Evolutionary conservation across 2,113 vertebrate genomes (phyloP), one percentile per base, ranked within the genome.

Genomic region (Motacilla alba): DNA sequence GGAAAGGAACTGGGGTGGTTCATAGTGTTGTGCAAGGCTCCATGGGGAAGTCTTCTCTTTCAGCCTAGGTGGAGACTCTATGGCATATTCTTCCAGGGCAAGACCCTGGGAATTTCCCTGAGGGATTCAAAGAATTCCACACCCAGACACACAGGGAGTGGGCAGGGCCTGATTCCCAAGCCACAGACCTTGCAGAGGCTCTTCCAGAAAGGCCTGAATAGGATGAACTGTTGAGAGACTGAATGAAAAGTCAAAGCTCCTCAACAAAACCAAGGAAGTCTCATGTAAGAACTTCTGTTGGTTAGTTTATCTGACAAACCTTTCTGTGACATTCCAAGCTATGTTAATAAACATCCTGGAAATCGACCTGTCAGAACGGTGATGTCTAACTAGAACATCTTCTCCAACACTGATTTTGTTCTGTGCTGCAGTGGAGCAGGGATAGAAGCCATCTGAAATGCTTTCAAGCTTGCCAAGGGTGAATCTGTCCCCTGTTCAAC

Each of bases 171-270:
- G 39, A 35, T 8, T 27, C 50, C n/a, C 33, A 13, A 12, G 23
- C 5, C 35, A 63, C 47, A 23, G 50, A 6, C 10, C 2, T 5
- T 0, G 0, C 37, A 80, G 24, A 41, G 30, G 6, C 1, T 52
- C 67, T 14, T 46, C 63, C 68, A 83, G 87, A 66, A 81, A 64
- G 3, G 7, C 49, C 58, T 35, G 18, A 37, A 39, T 4, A 6
- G 9, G 31, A 24, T 15, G 33, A 84, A 20, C 4, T 60, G 39
- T 12, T 28, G 44, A 87, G 39, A 75, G 19, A 41, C 49, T 49
- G 53, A 78, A 72, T 2, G 15, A 85, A 58, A 12, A 60, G 41
- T 21, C 23, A 59, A 67, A 72, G 49, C 39, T 15, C 1, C 39
- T 87, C 43, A 44, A 46, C 1, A 62, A 91, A 70, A 33, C 15